Base-by-base conservation (phyloP, 1,140 invertebrate genomes). In the Drosophila ohnishii region DNA sequence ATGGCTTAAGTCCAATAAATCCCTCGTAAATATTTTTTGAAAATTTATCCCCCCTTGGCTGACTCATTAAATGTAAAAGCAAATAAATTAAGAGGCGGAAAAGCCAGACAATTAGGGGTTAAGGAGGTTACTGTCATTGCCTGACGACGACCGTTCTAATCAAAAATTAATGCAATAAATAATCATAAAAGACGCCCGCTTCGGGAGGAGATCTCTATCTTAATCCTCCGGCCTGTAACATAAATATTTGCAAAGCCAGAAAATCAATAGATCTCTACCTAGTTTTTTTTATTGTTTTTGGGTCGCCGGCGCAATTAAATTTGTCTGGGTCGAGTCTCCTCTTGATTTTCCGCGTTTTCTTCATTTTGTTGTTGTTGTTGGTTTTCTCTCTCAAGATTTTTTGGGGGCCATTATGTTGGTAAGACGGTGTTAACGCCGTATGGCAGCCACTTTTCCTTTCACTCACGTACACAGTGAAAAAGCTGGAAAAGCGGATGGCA, bases 161-260 rank as follows among this genome's bases (percentile, higher is more conserved):
- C 74, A 75, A 78, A 80, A 72, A 81, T 81, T 75, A 86, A 75
- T 75, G 65, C 72, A 75, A 86, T 86, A 86, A 85, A 81, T 85
- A 63, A 85, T 86, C 78, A 78, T 75, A 78, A 85, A 75, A 74
- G 69, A 78, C 67, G 63, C 69, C 78, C 81, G 6, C 28, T 69
- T 19, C 34, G 40, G 7, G 3, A 44, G 37, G 42, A 40, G 47
- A 25, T 47, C 22, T 47, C 2, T 14, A 60, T 70, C 32, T 22
- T 8, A 40, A 48, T 30, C 40, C 48, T 30, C 40, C 48, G 48
- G 28, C 8, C 8, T 72, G 16, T 32, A 37, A 50, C 34, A 59
- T 58, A 39, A 48, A 61, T 51, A 44, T 72, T 51, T 30, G 67
- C 56, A 35, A 30, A 28, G 50, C 19, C 34, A 42, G 34, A 59